Evolutionary conservation across 2,888 invertebrate genomes (phyloP).

Genomic region (Hirtodrosophila duncani): DNA sequence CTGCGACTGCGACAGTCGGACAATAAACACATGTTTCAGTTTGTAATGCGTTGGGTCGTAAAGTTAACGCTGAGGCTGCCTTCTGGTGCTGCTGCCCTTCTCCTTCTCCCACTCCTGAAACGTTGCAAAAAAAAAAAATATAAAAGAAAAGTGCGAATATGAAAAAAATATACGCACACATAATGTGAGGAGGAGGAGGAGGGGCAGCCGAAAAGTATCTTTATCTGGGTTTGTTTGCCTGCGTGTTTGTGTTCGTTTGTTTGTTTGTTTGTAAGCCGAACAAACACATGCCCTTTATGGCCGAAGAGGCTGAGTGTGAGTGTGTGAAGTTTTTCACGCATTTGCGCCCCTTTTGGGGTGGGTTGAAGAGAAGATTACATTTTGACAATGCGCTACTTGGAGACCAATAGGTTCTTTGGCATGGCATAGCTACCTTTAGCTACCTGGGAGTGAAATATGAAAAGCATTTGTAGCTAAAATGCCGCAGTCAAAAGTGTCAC

Average conservation of each 20-base stretch:
- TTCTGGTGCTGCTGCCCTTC: conserved; percentile 4
- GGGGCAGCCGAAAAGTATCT: conserved; percentile 61
- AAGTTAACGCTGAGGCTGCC: too few species aligned
- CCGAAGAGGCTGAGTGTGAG: conserved; percentile 9
- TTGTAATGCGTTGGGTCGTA: conserved; percentile 68
- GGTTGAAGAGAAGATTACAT: conserved; percentile 28
- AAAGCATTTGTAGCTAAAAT: too few species aligned
- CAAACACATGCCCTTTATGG: conserved; percentile 47
- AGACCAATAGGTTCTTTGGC: conserved; percentile 20
- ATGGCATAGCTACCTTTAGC: too few species aligned
- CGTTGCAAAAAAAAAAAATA: conserved; percentile 34
- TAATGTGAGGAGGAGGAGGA: too few species aligned
- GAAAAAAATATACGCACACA: conserved; percentile 27
- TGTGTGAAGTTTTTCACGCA: conserved; percentile 33
- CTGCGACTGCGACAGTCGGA: conserved; percentile 24
- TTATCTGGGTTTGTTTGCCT: conserved; percentile 27
- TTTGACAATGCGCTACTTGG: conserved; percentile 37
- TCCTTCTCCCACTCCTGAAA: conserved; percentile 13
- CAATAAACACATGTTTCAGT: conserved; percentile 74
- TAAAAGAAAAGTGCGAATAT: conserved; percentile 2
- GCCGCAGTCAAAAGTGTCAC: too few species aligned
- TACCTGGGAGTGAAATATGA: too few species aligned
- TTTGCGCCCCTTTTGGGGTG: not conserved
- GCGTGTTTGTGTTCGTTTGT: conserved; percentile 12
- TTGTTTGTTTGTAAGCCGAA: conserved; percentile 21